phyloP scores from a whole-genome alignment of 2,888 invertebrate genomes.

The Philhelius pedissequus region DNA sequence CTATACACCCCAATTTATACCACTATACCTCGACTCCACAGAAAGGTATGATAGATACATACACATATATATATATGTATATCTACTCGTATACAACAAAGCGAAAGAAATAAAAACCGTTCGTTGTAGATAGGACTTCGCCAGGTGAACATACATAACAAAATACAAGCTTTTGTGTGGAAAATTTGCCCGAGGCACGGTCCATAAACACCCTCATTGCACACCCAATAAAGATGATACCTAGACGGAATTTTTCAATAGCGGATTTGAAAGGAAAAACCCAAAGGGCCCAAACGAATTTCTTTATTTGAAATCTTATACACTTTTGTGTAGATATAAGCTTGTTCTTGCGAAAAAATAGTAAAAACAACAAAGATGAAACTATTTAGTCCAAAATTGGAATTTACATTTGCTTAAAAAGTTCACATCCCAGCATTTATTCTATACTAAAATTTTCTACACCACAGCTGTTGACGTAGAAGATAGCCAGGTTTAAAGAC shows the following conservation, averaged over 20 bases:
- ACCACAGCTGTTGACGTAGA: no score
- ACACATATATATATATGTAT: background rate
- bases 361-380: no score
- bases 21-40: background rate
- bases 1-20: slow-evolving; percentile 21
- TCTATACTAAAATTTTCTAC: no score
- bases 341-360: no score
- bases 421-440: no score
- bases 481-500: no score
- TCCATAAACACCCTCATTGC: slow-evolving; percentile 35
- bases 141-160: slow-evolving; percentile 51
- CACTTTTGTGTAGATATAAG: no score
- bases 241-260: background rate
- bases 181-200: slow-evolving; percentile 54
- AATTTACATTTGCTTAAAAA: no score
- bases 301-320: background rate
- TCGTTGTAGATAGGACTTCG: slow-evolving; percentile 52
- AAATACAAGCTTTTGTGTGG: slow-evolving; percentile 45
- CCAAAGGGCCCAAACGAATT: background rate
- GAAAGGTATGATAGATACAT: background rate
- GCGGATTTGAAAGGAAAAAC: background rate
- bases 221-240: slow-evolving; percentile 36
- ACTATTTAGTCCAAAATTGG: no score
- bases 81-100: no score
- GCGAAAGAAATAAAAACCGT: background rate